Conservation (phyloP, 2,113 vertebrate species). For the Pimephales promelas region DNA sequence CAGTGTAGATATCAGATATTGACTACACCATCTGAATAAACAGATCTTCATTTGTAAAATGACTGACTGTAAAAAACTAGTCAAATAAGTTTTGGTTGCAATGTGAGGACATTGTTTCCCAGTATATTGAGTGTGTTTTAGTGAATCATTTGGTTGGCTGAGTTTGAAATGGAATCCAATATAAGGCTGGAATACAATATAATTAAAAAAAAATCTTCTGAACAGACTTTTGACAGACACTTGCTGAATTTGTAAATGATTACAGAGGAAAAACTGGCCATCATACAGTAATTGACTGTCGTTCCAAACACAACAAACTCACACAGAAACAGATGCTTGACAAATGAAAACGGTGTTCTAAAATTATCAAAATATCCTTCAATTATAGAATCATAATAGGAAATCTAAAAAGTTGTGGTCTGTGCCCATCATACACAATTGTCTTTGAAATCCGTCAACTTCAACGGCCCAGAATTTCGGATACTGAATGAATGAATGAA, state of each 20-base stretch:
- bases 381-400: neutral
- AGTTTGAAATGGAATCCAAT: neutral
- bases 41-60: neutral
- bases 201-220: neutral
- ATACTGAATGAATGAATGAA: too few species aligned
- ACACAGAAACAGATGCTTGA: neutral
- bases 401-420: neutral
- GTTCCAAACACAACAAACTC: neutral
- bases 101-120: neutral
- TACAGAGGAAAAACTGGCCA: neutral
- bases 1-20: neutral
- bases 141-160: neutral
- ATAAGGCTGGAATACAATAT: neutral
- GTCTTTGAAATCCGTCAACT: neutral
- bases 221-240: neutral
- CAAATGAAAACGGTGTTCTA: neutral
- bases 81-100: neutral
- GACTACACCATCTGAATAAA: neutral
- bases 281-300: neutral
- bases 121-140: neutral
- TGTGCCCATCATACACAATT: neutral
- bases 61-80: neutral
- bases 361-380: neutral
- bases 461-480: too few species aligned
- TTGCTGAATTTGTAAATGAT: neutral